Evolutionary conservation across 2,797 vertebrate genomes (phyloP), one percentile per base, ranked within the genome.

Genomic region (Crocodylus rhombifer): DNA sequence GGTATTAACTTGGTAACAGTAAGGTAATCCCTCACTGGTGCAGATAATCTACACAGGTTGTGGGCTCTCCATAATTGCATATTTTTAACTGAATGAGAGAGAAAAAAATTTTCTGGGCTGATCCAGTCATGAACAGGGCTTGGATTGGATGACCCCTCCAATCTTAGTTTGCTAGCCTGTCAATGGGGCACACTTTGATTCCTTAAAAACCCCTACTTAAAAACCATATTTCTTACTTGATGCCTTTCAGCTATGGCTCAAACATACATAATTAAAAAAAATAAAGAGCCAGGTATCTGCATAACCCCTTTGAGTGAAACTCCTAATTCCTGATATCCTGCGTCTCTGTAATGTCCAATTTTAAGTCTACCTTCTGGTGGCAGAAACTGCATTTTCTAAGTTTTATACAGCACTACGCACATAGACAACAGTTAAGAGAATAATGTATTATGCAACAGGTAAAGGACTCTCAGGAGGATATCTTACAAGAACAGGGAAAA

Each of bases 121-220:
- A 51, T 51, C 42, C 42, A 51, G 42, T 51, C 42, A 10, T 51
- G 42, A 51, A 51, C 42, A 51, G 42, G 42, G 42, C 42, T 51
- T 51, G 42, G 42, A 51, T 11, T 51, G 42, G 42, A 51, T 51
- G 42, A 51, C 42, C 42, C 9, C 42, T 51, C 42, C 42, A 51
- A 51, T 51, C 42, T 51, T 51, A 11, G 10, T 51, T 51, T 51
- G 42, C 42, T 51, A 51, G 78, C 75, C 56, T 20, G 63, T 87
- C 87, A 87, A 64, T 6, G 10, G 64, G 56, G 9, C 20, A 20
- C 26, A 3, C 87, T 82, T 82, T 76, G 61, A 82, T 79, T 63
- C 90, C 86, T 14, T 87, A 61, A 23, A 67, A 61, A 73, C 7
- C 81, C 61, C 76, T 76, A 20, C 61, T 93, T 69, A 82, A 91